phyloP scores from a whole-genome alignment of 2,888 invertebrate species.

The Tetragonula carbonaria region DNA sequence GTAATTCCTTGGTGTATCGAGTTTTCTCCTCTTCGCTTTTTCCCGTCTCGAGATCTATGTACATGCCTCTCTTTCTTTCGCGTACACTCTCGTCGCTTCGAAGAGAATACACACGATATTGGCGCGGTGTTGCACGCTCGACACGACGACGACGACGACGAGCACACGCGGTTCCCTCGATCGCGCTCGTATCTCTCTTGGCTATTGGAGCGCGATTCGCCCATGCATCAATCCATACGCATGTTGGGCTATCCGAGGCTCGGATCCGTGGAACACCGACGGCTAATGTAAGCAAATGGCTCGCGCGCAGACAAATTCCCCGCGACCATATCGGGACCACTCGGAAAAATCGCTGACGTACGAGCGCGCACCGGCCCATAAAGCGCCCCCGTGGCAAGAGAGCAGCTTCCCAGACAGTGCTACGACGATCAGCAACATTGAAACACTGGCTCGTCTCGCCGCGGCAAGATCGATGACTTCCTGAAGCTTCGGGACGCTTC shows the following conservation, averaged over 20 bases:
- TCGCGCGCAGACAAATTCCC: slow-evolving; percentile 77
- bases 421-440: slow-evolving; percentile 26
- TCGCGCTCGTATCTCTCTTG: slow-evolving; percentile 29
- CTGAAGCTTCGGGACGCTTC: slow-evolving; percentile 20
- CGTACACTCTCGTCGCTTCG: neutral
- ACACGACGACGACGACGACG: neutral
- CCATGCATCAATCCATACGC: slow-evolving; percentile 67
- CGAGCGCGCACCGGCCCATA: slow-evolving; percentile 69
- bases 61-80: neutral
- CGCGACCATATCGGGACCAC: slow-evolving; percentile 70
- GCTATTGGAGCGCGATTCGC: slow-evolving; percentile 44
- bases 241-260: slow-evolving; percentile 55
- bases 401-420: slow-evolving; percentile 38
- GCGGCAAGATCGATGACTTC: slow-evolving; percentile 52
- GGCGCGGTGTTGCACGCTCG: slow-evolving; percentile 18
- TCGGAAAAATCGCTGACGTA: slow-evolving; percentile 71
- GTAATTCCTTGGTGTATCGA: slow-evolving; percentile 48
- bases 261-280: slow-evolving; percentile 54
- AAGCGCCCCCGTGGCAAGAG: slow-evolving; percentile 53
- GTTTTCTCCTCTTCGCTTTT: slow-evolving; percentile 37
- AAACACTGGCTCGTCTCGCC: slow-evolving; percentile 52
- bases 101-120: neutral
- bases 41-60: slow-evolving; percentile 19
- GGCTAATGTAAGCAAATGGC: slow-evolving; percentile 78
- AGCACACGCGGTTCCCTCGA: neutral